Evolutionary conservation across 2,888 invertebrate species (phyloP), one percentile per base, ranked within the genome.

Genomic region (Ornithoptera priamus): DNA sequence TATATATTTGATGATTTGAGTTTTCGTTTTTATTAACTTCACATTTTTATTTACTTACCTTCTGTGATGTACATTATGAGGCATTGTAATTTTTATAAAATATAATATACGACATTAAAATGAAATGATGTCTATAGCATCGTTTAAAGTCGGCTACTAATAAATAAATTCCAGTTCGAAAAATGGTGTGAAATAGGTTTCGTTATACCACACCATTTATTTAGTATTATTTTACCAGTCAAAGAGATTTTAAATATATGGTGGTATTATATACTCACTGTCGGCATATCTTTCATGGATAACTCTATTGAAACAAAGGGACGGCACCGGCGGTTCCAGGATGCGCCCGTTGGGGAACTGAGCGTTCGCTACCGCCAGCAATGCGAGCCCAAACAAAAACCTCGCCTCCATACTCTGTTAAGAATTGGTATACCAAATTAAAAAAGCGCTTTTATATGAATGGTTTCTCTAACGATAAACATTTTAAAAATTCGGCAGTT

Each of bases 341-440:
- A 96, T 95, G 75, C 97, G 94, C 46, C 96, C 96, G 80, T 95
- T 95, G 67, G 95, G 95, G 86, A 96, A 96, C 86, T 97, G 96
- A 67, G 95, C 96, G 71, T 81, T 82, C 74, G 88, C 88, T 57
- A 77, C 81, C 62, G 82, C 85, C 46, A 83, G 81, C 69, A 85
- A 75, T 30, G 82, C 80, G 59, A 85, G 76, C 62, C 81, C 67
- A 42, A 87, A 71, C 46, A 87, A 66, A 75, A 84, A 72, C 66
- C 75, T 72, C 53, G 84, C 83, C 77, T 85, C 86, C 92, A 93
- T 92, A 79, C 72, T 89, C 90, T 90, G 84, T 10, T 83, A 88
- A 71, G 73, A 75, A 63, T 64, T 65, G 46, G 63, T 62, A 39
- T 18, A 18, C 1, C 12, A 56, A 56, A 18, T n/a, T 4, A 20